Conservation (phyloP, 2,113 vertebrate species). For the Malurus cyaneus region DNA sequence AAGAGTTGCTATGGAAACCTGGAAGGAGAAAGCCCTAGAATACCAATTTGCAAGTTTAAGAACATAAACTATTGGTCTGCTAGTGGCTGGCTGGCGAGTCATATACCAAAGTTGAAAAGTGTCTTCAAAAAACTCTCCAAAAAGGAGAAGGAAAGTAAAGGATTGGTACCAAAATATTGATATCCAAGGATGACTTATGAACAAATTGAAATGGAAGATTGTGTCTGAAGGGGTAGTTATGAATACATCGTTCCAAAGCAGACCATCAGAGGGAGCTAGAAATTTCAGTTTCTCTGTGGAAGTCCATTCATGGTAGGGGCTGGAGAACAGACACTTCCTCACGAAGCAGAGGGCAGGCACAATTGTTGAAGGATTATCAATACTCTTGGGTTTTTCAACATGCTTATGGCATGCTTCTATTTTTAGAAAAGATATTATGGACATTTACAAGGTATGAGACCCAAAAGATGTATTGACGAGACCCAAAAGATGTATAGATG, state of each 20-base stretch:
- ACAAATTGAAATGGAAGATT: not conserved
- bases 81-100: not conserved
- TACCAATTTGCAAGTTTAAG: conserved; percentile 64
- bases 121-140: not conserved
- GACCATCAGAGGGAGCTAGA: conserved; percentile 26
- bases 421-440: not conserved
- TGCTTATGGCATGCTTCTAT: not conserved
- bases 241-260: not conserved
- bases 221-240: not conserved
- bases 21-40: conserved; percentile 51
- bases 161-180: not conserved
- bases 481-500: not conserved
- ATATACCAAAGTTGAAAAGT: conserved; percentile 1
- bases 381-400: not conserved
- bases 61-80: conserved; percentile 15
- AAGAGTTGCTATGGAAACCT: conserved; percentile 61
- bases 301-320: not conserved
- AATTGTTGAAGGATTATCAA: not conserved
- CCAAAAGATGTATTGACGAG: not conserved
- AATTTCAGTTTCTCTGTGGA: not conserved
- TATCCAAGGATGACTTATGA: not conserved
- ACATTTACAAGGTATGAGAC: not conserved
- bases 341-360: fast-evolving
- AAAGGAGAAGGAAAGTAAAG: not conserved
- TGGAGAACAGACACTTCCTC: not conserved